Conservation (phyloP, 92 coral and sea anemone genomes). For the Paragorgia papillata region DNA sequence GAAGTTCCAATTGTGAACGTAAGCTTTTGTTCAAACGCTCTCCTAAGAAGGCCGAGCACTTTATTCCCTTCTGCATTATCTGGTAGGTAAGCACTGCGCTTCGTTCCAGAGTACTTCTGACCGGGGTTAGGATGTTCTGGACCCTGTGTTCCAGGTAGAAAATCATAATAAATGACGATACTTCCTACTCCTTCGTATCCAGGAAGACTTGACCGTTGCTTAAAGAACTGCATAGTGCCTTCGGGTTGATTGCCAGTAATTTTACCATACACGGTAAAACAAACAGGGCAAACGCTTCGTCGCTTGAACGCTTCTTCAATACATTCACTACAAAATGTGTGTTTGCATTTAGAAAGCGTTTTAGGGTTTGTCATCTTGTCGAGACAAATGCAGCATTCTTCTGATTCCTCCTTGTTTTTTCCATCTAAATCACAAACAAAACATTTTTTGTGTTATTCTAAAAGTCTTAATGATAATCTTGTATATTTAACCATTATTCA, state of each 20-base stretch:
- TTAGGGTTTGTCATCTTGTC: slow-evolving; percentile 43
- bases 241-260: slow-evolving; percentile 50
- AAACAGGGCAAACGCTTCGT: not conserved
- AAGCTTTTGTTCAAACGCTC: slow-evolving; percentile 62
- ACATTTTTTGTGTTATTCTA: no score
- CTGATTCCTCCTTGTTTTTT: no score
- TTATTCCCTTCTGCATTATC: slow-evolving; percentile 61
- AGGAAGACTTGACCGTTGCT: slow-evolving; percentile 49
- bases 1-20: slow-evolving; percentile 70
- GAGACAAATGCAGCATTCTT: slow-evolving; percentile 59
- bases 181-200: slow-evolving; percentile 44
- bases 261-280: slow-evolving; percentile 10
- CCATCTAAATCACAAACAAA: no score
- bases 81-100: slow-evolving; percentile 62
- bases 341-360: slow-evolving; percentile 63
- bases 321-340: slow-evolving; percentile 67
- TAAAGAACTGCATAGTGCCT: slow-evolving; percentile 50
- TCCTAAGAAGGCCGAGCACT: slow-evolving; percentile 56
- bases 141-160: slow-evolving; percentile 40
- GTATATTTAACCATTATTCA: no score
- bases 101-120: slow-evolving; percentile 48
- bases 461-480: no score
- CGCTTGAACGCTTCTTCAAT: slow-evolving; percentile 34
- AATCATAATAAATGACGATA: slow-evolving; percentile 19
- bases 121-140: slow-evolving; percentile 57